These are phyloP conservation scores for Ceratoteleas bidentatus DNA, from an alignment of 1,140 invertebrate species.

Conservation along the genomic window DNA sequence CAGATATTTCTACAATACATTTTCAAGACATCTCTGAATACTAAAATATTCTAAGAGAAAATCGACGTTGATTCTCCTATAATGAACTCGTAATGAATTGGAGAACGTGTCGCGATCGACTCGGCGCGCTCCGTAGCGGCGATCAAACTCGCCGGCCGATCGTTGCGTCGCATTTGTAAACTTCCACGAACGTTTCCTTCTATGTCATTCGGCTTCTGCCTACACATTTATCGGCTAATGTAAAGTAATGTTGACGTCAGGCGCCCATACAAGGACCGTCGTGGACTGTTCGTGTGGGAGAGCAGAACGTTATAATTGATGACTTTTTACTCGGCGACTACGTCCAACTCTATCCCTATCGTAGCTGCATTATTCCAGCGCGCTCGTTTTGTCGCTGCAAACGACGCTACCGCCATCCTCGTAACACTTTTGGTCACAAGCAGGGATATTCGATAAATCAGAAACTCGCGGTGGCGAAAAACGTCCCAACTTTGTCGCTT, in stretches of 20 bases:
- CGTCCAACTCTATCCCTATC: slow-evolving; percentile 57
- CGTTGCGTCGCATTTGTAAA: slow-evolving; percentile 63
- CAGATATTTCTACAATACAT: no score
- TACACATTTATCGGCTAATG: slow-evolving; percentile 69
- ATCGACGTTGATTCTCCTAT: background rate
- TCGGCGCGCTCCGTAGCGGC: slow-evolving; percentile 16
- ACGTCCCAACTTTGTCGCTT: no score
- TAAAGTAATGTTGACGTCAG: slow-evolving; percentile 70
- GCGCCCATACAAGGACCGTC: slow-evolving; percentile 66
- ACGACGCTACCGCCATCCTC: no score
- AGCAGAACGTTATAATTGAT: slow-evolving; percentile 68
- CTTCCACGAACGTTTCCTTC: slow-evolving; percentile 68
- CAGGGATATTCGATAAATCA: no score
- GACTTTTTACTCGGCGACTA: slow-evolving; percentile 61
- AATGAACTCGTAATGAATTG: slow-evolving; percentile 25
- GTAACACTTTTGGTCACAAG: no score
- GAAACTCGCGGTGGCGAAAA: no score
- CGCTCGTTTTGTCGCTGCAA: no score
- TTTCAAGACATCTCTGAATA: no score
- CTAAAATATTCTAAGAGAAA: no score
- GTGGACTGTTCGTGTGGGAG: slow-evolving; percentile 64
- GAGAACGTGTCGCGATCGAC: background rate
- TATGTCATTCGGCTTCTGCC: slow-evolving; percentile 66
- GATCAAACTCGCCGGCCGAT: slow-evolving; percentile 45
- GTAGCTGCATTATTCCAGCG: no score